Percentiles rank a stretch among this genome's conserved stretches.
Conservation (phyloP, 2,113 vertebrate species). For the Gopherus evgoodei region DNA sequence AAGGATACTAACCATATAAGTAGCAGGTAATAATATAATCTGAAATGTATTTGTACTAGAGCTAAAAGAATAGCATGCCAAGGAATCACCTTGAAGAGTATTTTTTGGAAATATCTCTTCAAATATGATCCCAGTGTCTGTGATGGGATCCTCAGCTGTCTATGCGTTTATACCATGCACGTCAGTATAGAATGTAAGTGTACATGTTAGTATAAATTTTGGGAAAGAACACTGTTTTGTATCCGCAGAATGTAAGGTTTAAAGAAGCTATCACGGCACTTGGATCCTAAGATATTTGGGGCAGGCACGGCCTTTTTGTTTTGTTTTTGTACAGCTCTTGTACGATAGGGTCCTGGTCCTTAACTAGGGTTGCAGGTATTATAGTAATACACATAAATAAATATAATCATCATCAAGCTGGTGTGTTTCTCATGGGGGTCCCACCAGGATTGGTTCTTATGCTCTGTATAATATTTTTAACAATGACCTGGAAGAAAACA, state of each 20-base stretch:
- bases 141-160: slow-evolving; percentile 54
- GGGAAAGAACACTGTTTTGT: neutral
- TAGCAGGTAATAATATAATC: slow-evolving; percentile 39
- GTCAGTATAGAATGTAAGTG: slow-evolving; percentile 46
- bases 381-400: too few relatives aligned
- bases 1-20: slow-evolving; percentile 61
- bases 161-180: slow-evolving; percentile 38
- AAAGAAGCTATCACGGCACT: neutral
- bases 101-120: slow-evolving; percentile 29
- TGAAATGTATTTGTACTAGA: slow-evolving; percentile 41
- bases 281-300: too few relatives aligned
- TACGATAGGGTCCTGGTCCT: too few relatives aligned
- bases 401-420: too few relatives aligned
- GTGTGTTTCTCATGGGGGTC: too few relatives aligned
- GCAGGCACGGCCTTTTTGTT: too few relatives aligned
- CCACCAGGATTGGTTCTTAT: too few relatives aligned
- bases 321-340: too few relatives aligned
- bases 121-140: neutral
- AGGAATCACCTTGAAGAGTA: slow-evolving; percentile 26
- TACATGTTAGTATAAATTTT: neutral
- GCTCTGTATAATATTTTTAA: too few relatives aligned
- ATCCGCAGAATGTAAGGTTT: slow-evolving; percentile 34
- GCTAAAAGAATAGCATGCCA: slow-evolving; percentile 21
- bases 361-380: too few relatives aligned
- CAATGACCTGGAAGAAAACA: too few relatives aligned